A percentile compares a stretch with the other conserved stretches of the same genome.
Evolutionary conservation across 2,888 invertebrate species (phyloP).

Genomic region (Caenorhabditis becei): DNA sequence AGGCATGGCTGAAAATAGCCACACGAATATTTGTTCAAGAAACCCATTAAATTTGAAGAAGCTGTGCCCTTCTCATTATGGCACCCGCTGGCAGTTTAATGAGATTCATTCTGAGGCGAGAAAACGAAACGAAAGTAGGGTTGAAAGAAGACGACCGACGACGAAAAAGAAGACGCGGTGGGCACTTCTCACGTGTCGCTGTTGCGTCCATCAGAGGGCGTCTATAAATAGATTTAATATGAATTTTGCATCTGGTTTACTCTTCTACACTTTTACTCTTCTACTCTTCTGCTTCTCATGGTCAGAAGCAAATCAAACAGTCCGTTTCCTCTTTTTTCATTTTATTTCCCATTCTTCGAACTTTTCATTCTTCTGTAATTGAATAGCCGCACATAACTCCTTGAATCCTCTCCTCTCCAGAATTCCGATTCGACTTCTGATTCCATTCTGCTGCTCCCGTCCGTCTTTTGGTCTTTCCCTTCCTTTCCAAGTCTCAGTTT

Average conservation of each 20-base stretch:
- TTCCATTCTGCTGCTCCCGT: background rate
- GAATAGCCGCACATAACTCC: too few relatives aligned
- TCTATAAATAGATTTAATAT: conserved; percentile 22
- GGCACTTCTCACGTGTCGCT: conserved; percentile 28
- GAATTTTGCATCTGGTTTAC: conserved; percentile 23
- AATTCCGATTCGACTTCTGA: background rate
- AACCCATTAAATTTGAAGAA: conserved; percentile 2
- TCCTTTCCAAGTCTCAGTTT: conserved; percentile 36
- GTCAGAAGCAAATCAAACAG: too few relatives aligned
- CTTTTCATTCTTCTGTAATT: too few relatives aligned
- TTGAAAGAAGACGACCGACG: background rate
- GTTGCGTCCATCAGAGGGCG: conserved; percentile 6
- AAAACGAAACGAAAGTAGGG: too few relatives aligned
- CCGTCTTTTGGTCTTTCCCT: conserved; percentile 16
- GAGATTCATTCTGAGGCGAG: conserved; percentile 11
- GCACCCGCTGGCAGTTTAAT: conserved; percentile 13
- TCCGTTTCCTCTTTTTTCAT: too few relatives aligned
- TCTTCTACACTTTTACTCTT: background rate
- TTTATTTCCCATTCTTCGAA: too few relatives aligned
- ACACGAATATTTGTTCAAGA: background rate
- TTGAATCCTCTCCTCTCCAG: too few relatives aligned
- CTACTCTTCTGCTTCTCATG: too few relatives aligned
- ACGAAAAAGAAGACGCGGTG: conserved; percentile 1
- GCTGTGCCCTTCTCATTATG: conserved; percentile 1
- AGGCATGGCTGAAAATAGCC: too few relatives aligned